These are phyloP conservation scores for Ammodytes marinus DNA, from an alignment of 2,113 vertebrate genomes.

Conservation along the genomic window DNA sequence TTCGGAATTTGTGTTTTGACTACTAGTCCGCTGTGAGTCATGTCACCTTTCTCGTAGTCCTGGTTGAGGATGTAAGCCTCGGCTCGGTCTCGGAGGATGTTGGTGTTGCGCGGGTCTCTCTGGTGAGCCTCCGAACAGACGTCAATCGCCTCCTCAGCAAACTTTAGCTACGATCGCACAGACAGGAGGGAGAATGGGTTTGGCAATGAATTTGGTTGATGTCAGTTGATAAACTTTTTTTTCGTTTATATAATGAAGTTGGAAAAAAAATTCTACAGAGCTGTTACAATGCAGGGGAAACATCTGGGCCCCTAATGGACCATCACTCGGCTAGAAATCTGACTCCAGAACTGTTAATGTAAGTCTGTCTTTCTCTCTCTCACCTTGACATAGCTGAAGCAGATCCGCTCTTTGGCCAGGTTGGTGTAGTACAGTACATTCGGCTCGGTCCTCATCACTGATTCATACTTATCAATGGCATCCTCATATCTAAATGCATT, in stretches of 20 bases:
- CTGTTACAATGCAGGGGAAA: background rate
- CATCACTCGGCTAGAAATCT: background rate
- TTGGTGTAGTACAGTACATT: conserved; percentile 80
- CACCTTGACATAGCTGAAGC: conserved; percentile 88
- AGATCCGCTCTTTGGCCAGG: conserved; percentile 87
- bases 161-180: conserved; percentile 69
- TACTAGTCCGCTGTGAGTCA: background rate
- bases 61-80: conserved; percentile 88
- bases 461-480: conserved; percentile 86
- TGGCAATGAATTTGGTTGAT: background rate
- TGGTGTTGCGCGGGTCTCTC: conserved; percentile 85
- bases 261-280: background rate
- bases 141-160: conserved; percentile 81
- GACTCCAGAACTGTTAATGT: background rate
- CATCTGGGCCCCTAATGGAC: background rate
- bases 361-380: background rate
- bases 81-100: conserved; percentile 86
- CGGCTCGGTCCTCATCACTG: conserved; percentile 85
- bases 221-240: background rate
- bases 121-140: conserved; percentile 88
- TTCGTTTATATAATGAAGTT: too few relatives aligned
- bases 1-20: background rate
- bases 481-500: conserved; percentile 79
- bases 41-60: conserved; percentile 87
- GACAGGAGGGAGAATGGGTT: background rate